A percentile compares a stretch with the other conserved stretches of the same genome.
phyloP scores from a whole-genome alignment of 2,888 invertebrate species.

The Diachrysia chrysitis region DNA sequence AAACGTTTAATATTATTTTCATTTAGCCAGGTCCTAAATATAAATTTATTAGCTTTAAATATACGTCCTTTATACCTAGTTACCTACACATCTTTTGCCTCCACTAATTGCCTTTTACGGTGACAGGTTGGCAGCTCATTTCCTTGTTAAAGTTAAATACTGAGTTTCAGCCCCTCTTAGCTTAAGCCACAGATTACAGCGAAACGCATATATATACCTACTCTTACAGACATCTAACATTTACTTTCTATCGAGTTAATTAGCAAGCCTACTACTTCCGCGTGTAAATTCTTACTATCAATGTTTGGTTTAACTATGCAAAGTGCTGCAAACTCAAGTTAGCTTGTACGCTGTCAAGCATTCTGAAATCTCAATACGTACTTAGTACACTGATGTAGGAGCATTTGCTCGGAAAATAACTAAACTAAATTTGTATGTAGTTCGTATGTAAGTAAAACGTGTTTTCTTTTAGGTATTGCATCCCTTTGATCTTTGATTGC shows the following conservation, averaged over 20 bases:
- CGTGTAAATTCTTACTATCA: background rate
- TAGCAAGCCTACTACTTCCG: background rate
- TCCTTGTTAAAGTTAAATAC: background rate
- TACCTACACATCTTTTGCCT: background rate
- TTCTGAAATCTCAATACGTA: background rate
- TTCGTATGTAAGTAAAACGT: background rate
- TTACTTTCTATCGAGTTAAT: background rate
- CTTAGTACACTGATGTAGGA: background rate
- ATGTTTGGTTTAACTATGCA: background rate
- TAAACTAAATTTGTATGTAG: too few relatives aligned
- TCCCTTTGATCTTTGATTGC: constrained; percentile 4
- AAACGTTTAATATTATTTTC: background rate
- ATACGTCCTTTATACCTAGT: background rate
- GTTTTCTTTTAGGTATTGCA: constrained; percentile 4
- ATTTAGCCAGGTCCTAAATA: background rate
- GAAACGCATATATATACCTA: background rate
- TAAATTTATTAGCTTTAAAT: background rate
- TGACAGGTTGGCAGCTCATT: constrained; percentile 9
- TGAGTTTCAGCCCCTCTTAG: constrained; percentile 1
- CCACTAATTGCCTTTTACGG: constrained; percentile 3
- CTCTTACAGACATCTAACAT: background rate
- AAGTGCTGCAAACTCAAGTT: background rate
- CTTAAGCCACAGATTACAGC: background rate
- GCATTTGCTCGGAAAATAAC: too few relatives aligned
- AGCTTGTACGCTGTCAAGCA: background rate